phyloP scores from a whole-genome alignment of 2,888 invertebrate species.

The Hanleya hanleyi region DNA sequence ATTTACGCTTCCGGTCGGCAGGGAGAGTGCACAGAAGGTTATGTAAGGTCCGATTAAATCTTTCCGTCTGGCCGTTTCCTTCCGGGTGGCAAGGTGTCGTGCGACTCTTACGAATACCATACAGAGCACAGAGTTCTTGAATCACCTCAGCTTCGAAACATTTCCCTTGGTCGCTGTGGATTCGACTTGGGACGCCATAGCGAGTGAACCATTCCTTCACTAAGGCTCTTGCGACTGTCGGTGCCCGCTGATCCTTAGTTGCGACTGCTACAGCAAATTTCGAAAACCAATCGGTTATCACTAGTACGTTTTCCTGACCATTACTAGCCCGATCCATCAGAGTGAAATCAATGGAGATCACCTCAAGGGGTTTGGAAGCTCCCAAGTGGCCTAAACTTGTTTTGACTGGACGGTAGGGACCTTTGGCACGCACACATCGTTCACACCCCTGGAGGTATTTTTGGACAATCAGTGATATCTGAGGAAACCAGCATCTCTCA shows the following conservation, averaged over 20 bases:
- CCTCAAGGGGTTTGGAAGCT: slow-evolving; percentile 2
- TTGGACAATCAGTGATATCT: neutral
- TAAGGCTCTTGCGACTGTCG: slow-evolving; percentile 18
- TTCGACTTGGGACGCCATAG: too few relatives aligned
- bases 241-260: slow-evolving; percentile 20
- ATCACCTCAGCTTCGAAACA: too few relatives aligned
- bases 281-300: slow-evolving; percentile 2
- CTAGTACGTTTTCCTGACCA: neutral
- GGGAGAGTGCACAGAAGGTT: slow-evolving; percentile 17
- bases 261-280: slow-evolving; percentile 9
- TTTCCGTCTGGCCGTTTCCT: slow-evolving; percentile 19
- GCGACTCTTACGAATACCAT: too few relatives aligned
- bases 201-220: too few relatives aligned
- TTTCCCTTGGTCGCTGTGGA: too few relatives aligned
- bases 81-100: slow-evolving; percentile 30
- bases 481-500: neutral
- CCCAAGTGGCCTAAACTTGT: neutral
- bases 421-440: slow-evolving; percentile 7
- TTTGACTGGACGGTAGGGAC: neutral
- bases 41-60: slow-evolving; percentile 27
- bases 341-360: neutral
- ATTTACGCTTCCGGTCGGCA: slow-evolving; percentile 12
- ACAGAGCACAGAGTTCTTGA: too few relatives aligned
- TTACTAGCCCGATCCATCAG: neutral
- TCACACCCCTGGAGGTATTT: neutral